Evolutionary conservation across 2,113 vertebrate genomes (phyloP), one percentile per base, ranked within the genome.

Genomic region (Cyphomyrus plagiostoma): DNA sequence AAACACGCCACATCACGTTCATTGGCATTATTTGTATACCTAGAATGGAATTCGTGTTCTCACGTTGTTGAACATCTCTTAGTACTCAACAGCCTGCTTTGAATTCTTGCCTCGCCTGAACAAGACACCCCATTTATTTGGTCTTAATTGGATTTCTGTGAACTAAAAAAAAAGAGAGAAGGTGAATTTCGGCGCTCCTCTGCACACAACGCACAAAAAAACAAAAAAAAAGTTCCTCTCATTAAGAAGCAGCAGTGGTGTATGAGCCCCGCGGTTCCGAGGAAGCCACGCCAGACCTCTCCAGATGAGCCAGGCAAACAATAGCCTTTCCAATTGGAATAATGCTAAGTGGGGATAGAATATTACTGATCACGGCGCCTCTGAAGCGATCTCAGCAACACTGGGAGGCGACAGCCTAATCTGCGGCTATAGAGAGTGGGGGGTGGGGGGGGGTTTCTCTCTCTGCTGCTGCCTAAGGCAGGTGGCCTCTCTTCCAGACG

Each of bases 51-150:
- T 11, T 48, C 21, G 7, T 84, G 82, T 48, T 84, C n/a, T 48
- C 45, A 39, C 2, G 30, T 84, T 48, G 45, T 1, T 13, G 50
- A 53, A 53, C n/a, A 39, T 39, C 30, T 53, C 46, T 80, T 49
- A 26, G 11, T 49, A 19, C 26, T 9, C 74, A 48, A 9, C 86
- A 19, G 52, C 50, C 42, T 88, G 23, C 84, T 11, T 88, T 35
- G 49, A n/a, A 53, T 56, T 89, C 35, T 52, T 87, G 70, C 89
- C 89, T 91, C 50, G 49, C 8, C 17, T 35, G 82, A 84, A 48
- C 23, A 48, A 84, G 85, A 52, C 85, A 8, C 26, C n/a, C 11
- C 15, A 35, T 48, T 87, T 53, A 19, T 87, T 53, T 87, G 85
- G 48, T 48, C 46, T 87, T 53, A 87, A 87, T 87, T 87, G 85